Conservation (phyloP, 2,797 vertebrate genomes). For the Tiaroga cobitis region DNA sequence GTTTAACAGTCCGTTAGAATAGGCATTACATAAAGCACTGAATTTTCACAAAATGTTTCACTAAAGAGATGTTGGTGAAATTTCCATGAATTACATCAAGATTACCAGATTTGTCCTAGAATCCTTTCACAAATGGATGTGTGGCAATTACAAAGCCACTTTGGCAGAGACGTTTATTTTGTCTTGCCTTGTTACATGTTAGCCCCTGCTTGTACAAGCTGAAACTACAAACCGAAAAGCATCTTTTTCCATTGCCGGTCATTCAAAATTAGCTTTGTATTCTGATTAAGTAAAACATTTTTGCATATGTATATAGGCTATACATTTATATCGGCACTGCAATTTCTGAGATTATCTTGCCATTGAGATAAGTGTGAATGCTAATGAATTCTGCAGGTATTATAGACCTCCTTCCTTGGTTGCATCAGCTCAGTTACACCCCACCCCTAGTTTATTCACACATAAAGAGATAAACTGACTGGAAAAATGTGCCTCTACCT, state of each 20-base stretch:
- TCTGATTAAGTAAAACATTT: background rate
- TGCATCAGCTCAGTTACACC: background rate
- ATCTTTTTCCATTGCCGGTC: background rate
- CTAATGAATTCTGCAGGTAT: background rate
- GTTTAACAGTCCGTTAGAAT: background rate
- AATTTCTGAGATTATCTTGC: too few species aligned
- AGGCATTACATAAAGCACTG: background rate
- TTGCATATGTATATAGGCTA: background rate
- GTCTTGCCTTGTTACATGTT: background rate
- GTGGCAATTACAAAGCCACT: background rate
- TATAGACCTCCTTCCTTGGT: background rate
- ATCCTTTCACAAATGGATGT: background rate
- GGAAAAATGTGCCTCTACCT: background rate
- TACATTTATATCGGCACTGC: background rate
- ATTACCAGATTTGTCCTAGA: background rate
- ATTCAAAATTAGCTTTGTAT: background rate
- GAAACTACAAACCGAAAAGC: background rate
- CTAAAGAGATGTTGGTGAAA: background rate
- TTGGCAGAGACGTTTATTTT: background rate
- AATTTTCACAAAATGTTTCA: background rate
- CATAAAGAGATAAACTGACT: background rate
- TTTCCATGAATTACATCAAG: background rate
- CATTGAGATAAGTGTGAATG: background rate
- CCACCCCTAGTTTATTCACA: background rate
- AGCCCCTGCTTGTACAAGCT: background rate